phyloP scores from a whole-genome alignment of 2,113 vertebrate genomes.

The Vanacampus margaritifer region DNA sequence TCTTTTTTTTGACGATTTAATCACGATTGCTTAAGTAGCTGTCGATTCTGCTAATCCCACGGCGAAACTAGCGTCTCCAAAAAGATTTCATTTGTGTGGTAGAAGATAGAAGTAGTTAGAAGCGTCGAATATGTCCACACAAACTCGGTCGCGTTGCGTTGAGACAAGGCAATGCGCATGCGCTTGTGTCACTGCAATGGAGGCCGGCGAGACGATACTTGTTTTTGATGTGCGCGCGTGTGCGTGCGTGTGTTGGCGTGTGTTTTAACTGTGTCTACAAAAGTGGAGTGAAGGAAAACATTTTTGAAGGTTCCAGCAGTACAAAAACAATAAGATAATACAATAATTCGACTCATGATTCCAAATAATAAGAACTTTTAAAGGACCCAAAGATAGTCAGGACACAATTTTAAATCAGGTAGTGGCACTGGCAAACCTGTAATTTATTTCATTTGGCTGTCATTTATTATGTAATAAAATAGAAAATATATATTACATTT shows the following conservation, averaged over 20 bases:
- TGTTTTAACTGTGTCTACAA: background rate
- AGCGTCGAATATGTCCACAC: constrained; percentile 28
- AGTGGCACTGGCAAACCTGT: too few species aligned
- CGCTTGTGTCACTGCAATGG: constrained; percentile 10
- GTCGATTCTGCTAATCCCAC: background rate
- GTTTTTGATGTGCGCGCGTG: background rate
- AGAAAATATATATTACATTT: too few species aligned
- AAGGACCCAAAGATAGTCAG: too few species aligned
- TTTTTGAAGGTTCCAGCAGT: too few species aligned
- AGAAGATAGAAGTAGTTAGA: background rate
- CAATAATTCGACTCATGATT: too few species aligned
- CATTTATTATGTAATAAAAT: too few species aligned
- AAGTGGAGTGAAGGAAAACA: too few species aligned
- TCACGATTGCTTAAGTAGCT: background rate
- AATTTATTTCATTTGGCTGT: too few species aligned
- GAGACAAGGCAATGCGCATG: constrained; percentile 42
- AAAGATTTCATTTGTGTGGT: background rate
- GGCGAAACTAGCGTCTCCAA: background rate
- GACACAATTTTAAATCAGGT: too few species aligned
- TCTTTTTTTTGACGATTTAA: background rate
- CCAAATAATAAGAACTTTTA: too few species aligned
- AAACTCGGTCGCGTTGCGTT: constrained; percentile 7
- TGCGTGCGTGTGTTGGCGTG: too few species aligned
- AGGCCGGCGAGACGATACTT: background rate
- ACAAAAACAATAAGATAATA: too few species aligned